These are phyloP conservation scores for Macrosteles quadrilineatus DNA, from an alignment of 1,140 invertebrate species.

Conservation along the genomic window DNA sequence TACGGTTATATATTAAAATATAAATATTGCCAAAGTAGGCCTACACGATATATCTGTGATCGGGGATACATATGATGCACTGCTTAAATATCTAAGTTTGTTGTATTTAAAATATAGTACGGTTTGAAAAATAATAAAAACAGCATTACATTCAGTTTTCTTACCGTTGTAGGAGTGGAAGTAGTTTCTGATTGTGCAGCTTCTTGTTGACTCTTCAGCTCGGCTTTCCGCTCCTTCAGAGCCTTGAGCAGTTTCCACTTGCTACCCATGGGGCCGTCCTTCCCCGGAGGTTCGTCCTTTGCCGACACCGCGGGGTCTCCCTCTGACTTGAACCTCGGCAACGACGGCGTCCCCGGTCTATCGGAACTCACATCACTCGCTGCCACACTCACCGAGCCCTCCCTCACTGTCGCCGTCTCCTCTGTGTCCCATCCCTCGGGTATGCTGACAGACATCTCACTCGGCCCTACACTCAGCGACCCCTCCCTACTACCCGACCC, in stretches of 20 bases:
- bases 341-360: constrained; percentile 48
- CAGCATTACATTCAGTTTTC: too few species aligned
- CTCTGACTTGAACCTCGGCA: constrained; percentile 56
- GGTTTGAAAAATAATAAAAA: too few species aligned
- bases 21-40: too few species aligned
- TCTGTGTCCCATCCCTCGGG: constrained; percentile 51
- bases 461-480: constrained; percentile 51
- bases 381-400: constrained; percentile 51
- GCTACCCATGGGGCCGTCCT: constrained; percentile 63
- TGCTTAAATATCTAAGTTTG: too few species aligned
- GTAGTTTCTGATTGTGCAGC: constrained; percentile 59
- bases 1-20: too few species aligned
- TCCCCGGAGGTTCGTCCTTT: background rate
- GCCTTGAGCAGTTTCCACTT: constrained; percentile 91
- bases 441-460: constrained; percentile 51
- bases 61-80: too few species aligned
- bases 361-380: constrained; percentile 33
- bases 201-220: constrained; percentile 73
- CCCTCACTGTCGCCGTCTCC: constrained; percentile 49
- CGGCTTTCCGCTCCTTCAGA: constrained; percentile 83
- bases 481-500: constrained; percentile 51
- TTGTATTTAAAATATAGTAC: too few species aligned
- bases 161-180: constrained; percentile 44
- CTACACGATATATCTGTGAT: too few species aligned
- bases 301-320: background rate